Percentiles rank a stretch among this genome's conserved stretches.
These are phyloP conservation scores for Aromia moschata DNA, from an alignment of 2,888 invertebrate genomes.

Conservation along the genomic window DNA sequence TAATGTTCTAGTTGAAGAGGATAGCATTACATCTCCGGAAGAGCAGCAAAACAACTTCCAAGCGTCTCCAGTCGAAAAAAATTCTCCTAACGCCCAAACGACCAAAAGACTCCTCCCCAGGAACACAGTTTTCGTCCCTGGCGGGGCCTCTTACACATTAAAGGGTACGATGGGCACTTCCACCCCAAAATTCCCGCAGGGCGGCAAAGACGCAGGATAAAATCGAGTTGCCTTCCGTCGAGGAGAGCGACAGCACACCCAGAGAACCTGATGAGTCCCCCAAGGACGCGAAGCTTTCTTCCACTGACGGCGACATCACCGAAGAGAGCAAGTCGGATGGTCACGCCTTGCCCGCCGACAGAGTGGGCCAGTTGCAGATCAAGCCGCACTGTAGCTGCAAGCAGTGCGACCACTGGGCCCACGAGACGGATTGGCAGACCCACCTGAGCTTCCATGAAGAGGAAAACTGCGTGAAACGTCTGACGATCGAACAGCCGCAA, in stretches of 20 bases:
- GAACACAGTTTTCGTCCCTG: conserved; percentile 7
- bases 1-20: conserved; percentile 12
- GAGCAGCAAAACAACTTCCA: background rate
- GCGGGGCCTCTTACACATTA: conserved; percentile 16
- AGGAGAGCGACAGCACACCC: background rate
- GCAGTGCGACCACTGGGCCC: conserved; percentile 43
- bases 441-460: background rate
- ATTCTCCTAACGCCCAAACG: background rate
- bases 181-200: background rate
- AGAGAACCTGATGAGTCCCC: background rate
- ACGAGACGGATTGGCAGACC: conserved; percentile 36
- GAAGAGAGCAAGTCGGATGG: conserved; percentile 11
- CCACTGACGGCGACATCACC: background rate
- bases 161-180: background rate
- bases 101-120: background rate
- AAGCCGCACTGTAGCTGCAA: conserved; percentile 42
- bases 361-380: conserved; percentile 25
- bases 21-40: background rate
- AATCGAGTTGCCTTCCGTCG: background rate
- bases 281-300: background rate
- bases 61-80: background rate
- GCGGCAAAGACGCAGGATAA: background rate
- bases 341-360: background rate
- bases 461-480: background rate
- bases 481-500: conserved; percentile 20